Percentiles rank a stretch among this genome's conserved stretches.
phyloP scores from a whole-genome alignment of 2,113 vertebrate species.

The Pterophyllum scalare region DNA sequence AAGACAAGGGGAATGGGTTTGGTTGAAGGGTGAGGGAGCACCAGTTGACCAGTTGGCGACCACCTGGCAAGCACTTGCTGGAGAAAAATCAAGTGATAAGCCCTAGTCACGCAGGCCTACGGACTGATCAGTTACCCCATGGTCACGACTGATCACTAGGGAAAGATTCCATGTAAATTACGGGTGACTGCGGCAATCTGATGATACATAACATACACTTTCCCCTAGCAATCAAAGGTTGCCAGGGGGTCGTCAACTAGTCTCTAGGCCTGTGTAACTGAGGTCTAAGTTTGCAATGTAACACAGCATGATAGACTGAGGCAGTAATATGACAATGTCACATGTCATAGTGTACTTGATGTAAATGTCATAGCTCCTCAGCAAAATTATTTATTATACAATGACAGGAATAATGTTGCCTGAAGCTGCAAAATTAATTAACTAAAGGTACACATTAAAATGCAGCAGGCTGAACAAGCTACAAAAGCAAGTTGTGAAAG shows the following conservation, averaged over 20 bases:
- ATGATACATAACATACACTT: neutral
- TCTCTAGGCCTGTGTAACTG: neutral
- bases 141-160: neutral
- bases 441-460: neutral
- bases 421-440: conserved; percentile 16
- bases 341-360: neutral
- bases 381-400: neutral
- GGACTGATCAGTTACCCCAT: neutral
- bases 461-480: neutral
- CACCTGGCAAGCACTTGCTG: neutral
- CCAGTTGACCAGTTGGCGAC: no score
- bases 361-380: neutral
- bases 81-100: neutral
- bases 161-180: neutral
- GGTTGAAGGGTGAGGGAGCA: neutral
- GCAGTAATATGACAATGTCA: neutral
- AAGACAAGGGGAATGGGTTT: neutral
- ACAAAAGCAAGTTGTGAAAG: neutral
- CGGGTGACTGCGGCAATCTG: neutral
- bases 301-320: neutral
- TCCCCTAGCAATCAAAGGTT: neutral
- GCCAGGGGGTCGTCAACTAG: neutral
- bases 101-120: neutral
- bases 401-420: neutral
- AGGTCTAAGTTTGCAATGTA: neutral